A percentile compares a stretch with the other conserved stretches of the same genome.
Conservation (phyloP, 2,888 invertebrate species). For the Eupithecia subfuscata region DNA sequence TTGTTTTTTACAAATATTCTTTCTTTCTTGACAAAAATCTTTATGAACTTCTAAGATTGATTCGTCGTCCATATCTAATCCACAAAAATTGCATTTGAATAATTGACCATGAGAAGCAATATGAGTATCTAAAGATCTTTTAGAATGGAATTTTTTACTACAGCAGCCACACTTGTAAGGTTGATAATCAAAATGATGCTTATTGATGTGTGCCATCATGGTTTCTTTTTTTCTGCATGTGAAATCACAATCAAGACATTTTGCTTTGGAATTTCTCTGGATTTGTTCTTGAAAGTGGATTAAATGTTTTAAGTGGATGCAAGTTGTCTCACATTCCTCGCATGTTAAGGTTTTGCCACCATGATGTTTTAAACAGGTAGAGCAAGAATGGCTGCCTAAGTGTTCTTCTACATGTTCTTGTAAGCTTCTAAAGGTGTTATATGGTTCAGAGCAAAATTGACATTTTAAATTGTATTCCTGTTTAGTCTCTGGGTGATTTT, state of each 20-base stretch:
- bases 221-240: conserved; percentile 7
- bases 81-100: neutral
- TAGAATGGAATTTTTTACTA: neutral
- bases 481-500: neutral
- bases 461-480: neutral
- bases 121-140: neutral
- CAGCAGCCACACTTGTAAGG: neutral
- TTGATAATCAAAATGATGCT: conserved; percentile 5
- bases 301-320: conserved; percentile 11
- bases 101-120: neutral
- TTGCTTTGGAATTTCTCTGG: neutral
- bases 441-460: neutral
- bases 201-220: conserved; percentile 6
- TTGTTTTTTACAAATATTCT: neutral
- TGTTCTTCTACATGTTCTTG: neutral
- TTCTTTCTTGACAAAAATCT: neutral
- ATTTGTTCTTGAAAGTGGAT: conserved; percentile 7
- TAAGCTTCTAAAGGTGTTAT: neutral
- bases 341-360: neutral
- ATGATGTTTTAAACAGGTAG: neutral
- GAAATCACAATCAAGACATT: conserved; percentile 13
- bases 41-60: neutral
- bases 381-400: neutral
- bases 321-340: neutral
- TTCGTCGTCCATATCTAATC: neutral